Percentiles rank a stretch among this genome's conserved stretches.
Conservation (phyloP, 2,888 invertebrate genomes). For the Phymatocera aterrima region DNA sequence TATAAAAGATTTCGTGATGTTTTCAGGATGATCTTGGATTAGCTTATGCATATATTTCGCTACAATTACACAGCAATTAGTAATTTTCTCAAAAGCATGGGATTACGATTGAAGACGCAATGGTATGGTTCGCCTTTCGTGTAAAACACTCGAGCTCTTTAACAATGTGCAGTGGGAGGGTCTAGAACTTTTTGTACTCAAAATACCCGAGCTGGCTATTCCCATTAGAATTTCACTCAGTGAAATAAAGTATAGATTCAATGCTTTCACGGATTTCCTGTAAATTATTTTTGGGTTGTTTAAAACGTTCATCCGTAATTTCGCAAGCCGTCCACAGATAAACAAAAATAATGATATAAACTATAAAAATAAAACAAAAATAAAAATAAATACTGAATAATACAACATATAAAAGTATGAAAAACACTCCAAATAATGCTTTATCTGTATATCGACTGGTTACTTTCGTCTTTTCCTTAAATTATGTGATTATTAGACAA, state of each 20-base stretch:
- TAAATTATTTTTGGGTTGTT: too few species aligned
- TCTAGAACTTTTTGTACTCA: background rate
- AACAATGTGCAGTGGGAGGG: background rate
- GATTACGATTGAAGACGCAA: background rate
- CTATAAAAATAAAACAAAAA: background rate
- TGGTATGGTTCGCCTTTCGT: background rate
- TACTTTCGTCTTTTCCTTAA: background rate
- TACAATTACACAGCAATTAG: conserved; percentile 28
- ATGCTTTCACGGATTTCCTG: too few species aligned
- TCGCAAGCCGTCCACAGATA: too few species aligned
- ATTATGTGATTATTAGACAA: background rate
- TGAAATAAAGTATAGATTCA: too few species aligned
- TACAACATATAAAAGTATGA: background rate
- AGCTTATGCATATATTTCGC: conserved; percentile 9
- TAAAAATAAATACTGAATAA: background rate
- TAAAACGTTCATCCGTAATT: too few species aligned
- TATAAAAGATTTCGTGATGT: background rate
- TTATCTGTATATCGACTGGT: conserved; percentile 2
- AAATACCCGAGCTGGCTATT: too few species aligned
- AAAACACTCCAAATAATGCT: too few species aligned
- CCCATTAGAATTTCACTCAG: too few species aligned
- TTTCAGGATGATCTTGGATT: background rate
- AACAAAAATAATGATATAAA: background rate
- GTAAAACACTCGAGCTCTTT: background rate
- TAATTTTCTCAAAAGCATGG: conserved; percentile 17